These are phyloP conservation scores for Mus musculus DNA, from an alignment of 2,113 vertebrate genomes.

Conservation along the genomic window DNA sequence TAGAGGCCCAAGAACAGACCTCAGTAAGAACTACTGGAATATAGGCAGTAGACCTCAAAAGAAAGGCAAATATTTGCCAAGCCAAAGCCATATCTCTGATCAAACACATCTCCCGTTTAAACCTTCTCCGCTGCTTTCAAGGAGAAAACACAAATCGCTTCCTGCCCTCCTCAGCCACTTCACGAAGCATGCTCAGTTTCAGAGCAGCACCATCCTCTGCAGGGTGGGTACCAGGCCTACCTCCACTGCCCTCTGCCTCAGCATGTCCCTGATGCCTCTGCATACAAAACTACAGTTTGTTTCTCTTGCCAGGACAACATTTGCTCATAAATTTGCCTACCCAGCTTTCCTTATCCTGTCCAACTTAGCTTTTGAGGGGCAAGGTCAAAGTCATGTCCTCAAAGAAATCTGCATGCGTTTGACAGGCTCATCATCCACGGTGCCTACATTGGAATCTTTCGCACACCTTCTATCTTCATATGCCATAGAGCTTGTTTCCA, in stretches of 20 bases:
- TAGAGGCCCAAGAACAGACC: background rate
- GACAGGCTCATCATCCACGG: too few species aligned
- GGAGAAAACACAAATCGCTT: background rate
- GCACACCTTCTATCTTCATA: rapidly evolving
- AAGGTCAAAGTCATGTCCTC: background rate
- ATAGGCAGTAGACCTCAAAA: background rate
- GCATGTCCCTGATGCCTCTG: background rate
- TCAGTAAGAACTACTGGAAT: background rate
- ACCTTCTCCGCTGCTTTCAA: background rate
- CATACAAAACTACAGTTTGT: background rate
- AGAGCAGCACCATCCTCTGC: too few species aligned
- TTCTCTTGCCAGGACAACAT: background rate
- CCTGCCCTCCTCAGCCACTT: background rate
- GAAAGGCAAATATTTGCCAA: constrained; percentile 40
- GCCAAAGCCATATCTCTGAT: background rate
- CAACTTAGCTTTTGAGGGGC: background rate
- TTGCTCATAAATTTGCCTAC: background rate
- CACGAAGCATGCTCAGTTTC: background rate
- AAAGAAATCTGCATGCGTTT: background rate
- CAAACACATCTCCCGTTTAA: background rate
- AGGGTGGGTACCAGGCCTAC: too few species aligned
- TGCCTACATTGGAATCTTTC: background rate
- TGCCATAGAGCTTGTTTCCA: background rate
- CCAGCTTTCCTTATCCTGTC: background rate
- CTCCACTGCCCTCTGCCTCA: rapidly evolving